Percentiles rank a stretch among this genome's conserved stretches.
Conservation (phyloP, 1,140 invertebrate genomes). For the Telenomus remus region DNA sequence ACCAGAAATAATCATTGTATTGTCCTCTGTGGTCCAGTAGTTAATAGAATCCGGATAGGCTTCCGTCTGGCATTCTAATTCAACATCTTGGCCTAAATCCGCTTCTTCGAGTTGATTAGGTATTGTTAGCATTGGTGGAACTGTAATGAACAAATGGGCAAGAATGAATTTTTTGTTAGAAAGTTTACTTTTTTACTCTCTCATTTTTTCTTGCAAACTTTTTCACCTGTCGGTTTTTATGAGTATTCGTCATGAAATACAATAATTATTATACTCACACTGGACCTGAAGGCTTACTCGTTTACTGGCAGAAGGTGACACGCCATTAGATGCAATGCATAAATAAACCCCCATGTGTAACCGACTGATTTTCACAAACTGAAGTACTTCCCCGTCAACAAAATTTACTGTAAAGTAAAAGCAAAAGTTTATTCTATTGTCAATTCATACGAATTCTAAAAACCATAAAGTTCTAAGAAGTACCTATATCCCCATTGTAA, state of each 20-base stretch:
- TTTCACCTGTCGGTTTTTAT: no score
- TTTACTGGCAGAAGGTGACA: slow-evolving; percentile 91
- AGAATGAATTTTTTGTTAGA: neutral
- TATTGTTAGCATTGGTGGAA: slow-evolving; percentile 91
- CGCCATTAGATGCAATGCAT: slow-evolving; percentile 90
- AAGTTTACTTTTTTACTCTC: neutral
- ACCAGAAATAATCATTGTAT: slow-evolving; percentile 93
- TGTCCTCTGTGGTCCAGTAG: slow-evolving; percentile 89
- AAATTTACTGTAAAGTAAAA: slow-evolving; percentile 81
- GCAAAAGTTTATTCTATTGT: slow-evolving; percentile 4
- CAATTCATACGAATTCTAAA: no score
- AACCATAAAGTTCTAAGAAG: no score
- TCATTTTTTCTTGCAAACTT: neutral
- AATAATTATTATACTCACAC: slow-evolving; percentile 81
- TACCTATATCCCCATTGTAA: slow-evolving; percentile 89
- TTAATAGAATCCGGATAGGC: slow-evolving; percentile 92
- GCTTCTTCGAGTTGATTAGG: slow-evolving; percentile 90
- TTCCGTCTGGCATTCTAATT: slow-evolving; percentile 90
- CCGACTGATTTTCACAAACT: slow-evolving; percentile 90
- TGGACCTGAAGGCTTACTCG: slow-evolving; percentile 88
- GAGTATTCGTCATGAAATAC: neutral
- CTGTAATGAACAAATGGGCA: slow-evolving; percentile 70
- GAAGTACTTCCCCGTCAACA: slow-evolving; percentile 88
- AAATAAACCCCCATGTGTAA: slow-evolving; percentile 93
- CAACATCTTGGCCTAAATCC: slow-evolving; percentile 87